A percentile compares a stretch with the other conserved stretches of the same genome.
Evolutionary conservation across 2,888 invertebrate genomes (phyloP).

Genomic region (Petrolisthes cinctipes): DNA sequence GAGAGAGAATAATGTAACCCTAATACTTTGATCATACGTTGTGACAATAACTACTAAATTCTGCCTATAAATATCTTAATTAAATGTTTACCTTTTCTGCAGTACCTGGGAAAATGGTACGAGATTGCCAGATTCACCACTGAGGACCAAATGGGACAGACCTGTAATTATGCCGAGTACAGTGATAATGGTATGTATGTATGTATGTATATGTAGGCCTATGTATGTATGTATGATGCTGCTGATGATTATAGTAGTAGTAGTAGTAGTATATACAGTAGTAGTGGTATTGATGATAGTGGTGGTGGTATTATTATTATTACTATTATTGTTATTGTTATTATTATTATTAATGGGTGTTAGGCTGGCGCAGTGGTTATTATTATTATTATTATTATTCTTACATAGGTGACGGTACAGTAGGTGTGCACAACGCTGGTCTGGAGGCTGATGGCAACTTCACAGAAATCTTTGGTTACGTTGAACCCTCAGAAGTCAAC

Average conservation of each 20-base stretch:
- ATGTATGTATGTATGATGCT: too few relatives aligned
- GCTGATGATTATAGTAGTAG: too few relatives aligned
- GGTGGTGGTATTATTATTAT: background rate
- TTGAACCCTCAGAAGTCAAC: constrained; percentile 43
- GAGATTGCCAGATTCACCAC: constrained; percentile 28
- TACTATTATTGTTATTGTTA: background rate
- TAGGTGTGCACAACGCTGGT: constrained; percentile 61
- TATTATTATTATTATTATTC: background rate
- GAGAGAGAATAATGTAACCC: background rate
- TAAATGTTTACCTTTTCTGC: background rate
- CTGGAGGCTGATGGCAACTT: constrained; percentile 41
- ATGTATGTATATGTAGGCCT: too few relatives aligned
- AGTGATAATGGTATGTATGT: constrained; percentile 14
- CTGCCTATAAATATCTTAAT: background rate
- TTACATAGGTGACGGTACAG: constrained; percentile 48
- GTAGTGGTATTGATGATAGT: background rate
- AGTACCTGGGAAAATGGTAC: constrained; percentile 1
- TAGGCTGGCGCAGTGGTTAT: too few relatives aligned
- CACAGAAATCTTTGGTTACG: constrained; percentile 50
- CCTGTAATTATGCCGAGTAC: constrained; percentile 50
- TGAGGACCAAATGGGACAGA: constrained; percentile 10
- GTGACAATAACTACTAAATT: background rate
- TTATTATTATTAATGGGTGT: background rate
- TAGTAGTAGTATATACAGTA: background rate
- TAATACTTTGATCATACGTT: background rate